Evolutionary conservation across 2,113 vertebrate species (phyloP), one percentile per base, ranked within the genome.

Genomic region (Tyrannus savana): DNA sequence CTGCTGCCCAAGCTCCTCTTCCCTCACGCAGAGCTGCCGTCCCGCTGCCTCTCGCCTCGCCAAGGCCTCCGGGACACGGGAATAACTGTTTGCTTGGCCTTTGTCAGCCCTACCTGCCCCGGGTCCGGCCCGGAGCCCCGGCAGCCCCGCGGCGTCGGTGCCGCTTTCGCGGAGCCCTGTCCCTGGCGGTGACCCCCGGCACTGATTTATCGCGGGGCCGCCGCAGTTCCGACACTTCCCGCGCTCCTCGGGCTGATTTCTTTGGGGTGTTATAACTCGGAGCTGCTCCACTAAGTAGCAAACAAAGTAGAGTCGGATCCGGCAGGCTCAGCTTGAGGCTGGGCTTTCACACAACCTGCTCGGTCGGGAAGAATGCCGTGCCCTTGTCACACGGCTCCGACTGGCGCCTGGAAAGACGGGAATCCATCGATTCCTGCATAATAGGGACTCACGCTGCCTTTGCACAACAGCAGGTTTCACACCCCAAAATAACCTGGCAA

Each of bases 261-360:
- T 97, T 97, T 71, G 97, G 97, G 97, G 89, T 93, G 92, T 96
- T 97, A 91, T 89, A 94, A 92, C 95, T 72, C 84, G 95, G 97
- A 97, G 94, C 97, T 95, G 96, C 97, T 97, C 97, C 97, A 91
- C 94, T 96, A 96, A 96, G 96, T 66, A 95, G 94, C 95, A 95
- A 96, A 97, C 96, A 94, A 96, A 97, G 94, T 97, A 94, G 97
- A 97, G 97, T 95, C 78, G 94, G 94, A 95, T 91, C 47, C 46
- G 97, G 92, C 94, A 81, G 94, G 95, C 97, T 98, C 97, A 97
- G 97, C 96, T 93, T 95, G 97, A 86, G 93, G 96, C 95, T 87
- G 33, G 19, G 89, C 97, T 96, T 95, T 89, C 94, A 92, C 84
- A 96, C 59, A 92, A 96, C 96, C 94, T 60, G 86, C 97, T 81